These are phyloP conservation scores for Cecropterus lyciades DNA, from an alignment of 1,140 invertebrate genomes.

Conservation along the genomic window DNA sequence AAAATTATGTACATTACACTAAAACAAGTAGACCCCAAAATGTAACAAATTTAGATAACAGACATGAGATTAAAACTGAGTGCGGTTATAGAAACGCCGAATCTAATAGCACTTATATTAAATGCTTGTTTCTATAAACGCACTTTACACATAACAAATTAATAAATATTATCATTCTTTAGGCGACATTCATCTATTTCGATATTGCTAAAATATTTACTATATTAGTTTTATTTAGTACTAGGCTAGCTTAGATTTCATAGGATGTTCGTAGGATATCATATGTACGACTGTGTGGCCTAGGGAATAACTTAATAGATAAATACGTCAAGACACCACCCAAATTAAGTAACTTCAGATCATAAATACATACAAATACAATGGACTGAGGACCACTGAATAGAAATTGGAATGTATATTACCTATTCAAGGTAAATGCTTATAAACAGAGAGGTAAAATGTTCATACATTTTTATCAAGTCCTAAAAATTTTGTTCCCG, in stretches of 20 bases:
- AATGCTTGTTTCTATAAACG: neutral
- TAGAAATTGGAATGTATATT: conserved; percentile 68
- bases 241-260: no score
- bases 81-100: conserved; percentile 5
- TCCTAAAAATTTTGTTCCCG: conserved; percentile 62
- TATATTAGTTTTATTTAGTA: no score
- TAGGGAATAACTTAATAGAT: neutral
- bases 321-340: conserved; percentile 42
- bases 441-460: conserved; percentile 36
- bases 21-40: conserved; percentile 23
- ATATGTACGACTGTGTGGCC: neutral
- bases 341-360: conserved; percentile 1
- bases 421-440: conserved; percentile 60
- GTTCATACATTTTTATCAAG: conserved; percentile 47
- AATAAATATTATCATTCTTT: no score
- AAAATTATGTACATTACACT: conserved; percentile 19
- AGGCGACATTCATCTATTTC: no score
- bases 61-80: conserved; percentile 9
- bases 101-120: no score
- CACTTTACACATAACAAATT: no score
- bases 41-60: neutral
- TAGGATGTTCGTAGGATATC: no score
- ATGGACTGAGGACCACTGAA: conserved; percentile 56
- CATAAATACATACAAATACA: conserved; percentile 25
- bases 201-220: no score